Evolutionary conservation across 2,113 vertebrate genomes (phyloP), one percentile per base, ranked within the genome.

Genomic region (Megaptera novaeangliae): DNA sequence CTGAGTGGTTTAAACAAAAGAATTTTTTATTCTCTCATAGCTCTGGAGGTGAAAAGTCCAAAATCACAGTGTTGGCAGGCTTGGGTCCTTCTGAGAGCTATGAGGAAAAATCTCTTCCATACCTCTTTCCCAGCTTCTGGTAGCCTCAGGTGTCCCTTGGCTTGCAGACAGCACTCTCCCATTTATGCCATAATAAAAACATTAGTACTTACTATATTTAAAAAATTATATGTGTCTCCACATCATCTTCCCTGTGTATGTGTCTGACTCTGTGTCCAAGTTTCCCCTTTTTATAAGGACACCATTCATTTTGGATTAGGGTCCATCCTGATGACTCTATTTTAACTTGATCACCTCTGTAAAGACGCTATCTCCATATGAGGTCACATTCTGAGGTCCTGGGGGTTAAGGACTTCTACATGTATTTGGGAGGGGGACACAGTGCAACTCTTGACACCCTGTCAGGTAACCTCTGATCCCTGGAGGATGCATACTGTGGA

Each of bases 131-230:
- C 4, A 10, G 25, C 23, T 64, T 25, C 88, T 55, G 49, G 78
- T 34, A 49, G 57, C 31, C 59, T 80, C 44, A 25, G 57, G 12
- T 4, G 0, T n/a, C 61, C 36, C 74, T 34, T 66, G 66, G 9
- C 39, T 39, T 88, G 1, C 20, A 72, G 44, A n/a, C 21, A 46
- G 27, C 1, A 2, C 29, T 88, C 29, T 59, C 23, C 6, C 18
- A n/a, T 78, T 31, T 49, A 83, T 46, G 41, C 23, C 61, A 59
- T 66, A 55, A 91, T 55, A 80, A 72, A 86, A 96, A 34, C n/a
- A 84, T 61, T 66, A n/a, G 21, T 46, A 52, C 25, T 59, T 72
- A 29, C 0, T 81, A 36, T 64, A 83, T 71, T 85, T 31, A 18
- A 75, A 71, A 85, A 55, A 41, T 5, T 64, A 3, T 15, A 12